A percentile compares a stretch with the other conserved stretches of the same genome.
These are phyloP conservation scores for Cataglyphis livida DNA, from an alignment of 2,888 invertebrate genomes.

Conservation along the genomic window DNA sequence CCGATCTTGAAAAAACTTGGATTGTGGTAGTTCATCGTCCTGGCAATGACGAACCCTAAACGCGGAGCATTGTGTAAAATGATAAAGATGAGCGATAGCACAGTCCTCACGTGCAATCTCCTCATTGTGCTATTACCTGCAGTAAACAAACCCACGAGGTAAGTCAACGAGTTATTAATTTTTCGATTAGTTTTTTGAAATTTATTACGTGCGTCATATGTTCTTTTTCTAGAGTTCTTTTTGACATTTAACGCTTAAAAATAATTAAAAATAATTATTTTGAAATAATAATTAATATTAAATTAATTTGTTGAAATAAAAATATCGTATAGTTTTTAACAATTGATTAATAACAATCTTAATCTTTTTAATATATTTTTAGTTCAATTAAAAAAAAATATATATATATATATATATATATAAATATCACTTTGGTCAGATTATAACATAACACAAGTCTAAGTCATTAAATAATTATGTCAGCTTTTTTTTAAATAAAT, in stretches of 20 bases:
- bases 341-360: background rate
- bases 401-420: background rate
- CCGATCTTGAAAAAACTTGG: constrained; percentile 94
- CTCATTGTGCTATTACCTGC: constrained; percentile 50
- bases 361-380: constrained; percentile 1
- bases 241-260: background rate
- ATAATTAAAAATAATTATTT: background rate
- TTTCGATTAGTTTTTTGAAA: background rate
- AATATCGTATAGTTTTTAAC: background rate
- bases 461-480: background rate
- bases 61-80: constrained; percentile 55
- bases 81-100: constrained; percentile 62
- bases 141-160: background rate
- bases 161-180: background rate
- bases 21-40: constrained; percentile 85
- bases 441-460: background rate
- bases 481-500: background rate
- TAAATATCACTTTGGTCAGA: background rate
- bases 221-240: background rate
- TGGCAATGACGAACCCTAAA: constrained; percentile 57
- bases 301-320: background rate
- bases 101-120: constrained; percentile 47
- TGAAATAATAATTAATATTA: background rate
- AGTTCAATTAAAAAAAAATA: background rate
- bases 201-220: background rate